Evolutionary conservation across 2,797 vertebrate genomes (phyloP), one percentile per base, ranked within the genome.

Genomic region (Hyperoplus immaculatus): DNA sequence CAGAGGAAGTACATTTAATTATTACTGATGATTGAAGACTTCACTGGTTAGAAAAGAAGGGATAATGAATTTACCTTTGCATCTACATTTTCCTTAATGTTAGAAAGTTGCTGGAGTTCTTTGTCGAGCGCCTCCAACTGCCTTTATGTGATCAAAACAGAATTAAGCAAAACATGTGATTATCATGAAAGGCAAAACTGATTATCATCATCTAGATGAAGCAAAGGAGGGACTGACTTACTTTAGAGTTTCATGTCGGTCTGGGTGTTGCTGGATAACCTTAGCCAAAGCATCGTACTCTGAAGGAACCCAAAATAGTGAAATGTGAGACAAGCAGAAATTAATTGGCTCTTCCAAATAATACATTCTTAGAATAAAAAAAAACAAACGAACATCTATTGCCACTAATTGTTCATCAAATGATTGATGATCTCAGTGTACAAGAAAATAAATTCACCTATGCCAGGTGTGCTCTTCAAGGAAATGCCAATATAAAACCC

Each of bases 261-360:
- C 97, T 77, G 98, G 98, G 82, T 99, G 98, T 80, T 98, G 97
- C 83, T 99, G 97, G 84, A 99, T 99, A 62, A 99, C 97, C 94
- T 98, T 99, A 67, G 98, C 98, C 89, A 99, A 94, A 57, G 97
- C 97, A 83, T 99, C 98, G 69, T 99, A 99, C 87, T 99, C 98
- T 99, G 91, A 78, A 42, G 41, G 39, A 49, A 54, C 74, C 9
- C 11, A 61, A 18, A 15, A 29, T 1, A 57, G 1, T 38, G 4
- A 45, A 72, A 18, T 65, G n/a, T 61, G 39, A 39, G 12, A 15
- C 0, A 8, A 53, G 43, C 12, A 50, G 5, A 62, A 55, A 53
- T 11, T 45, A 61, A 50, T 3, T 4, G 15, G 21, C 29, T 55
- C 18, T 49, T 42, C 29, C 8, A 53, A 29, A 21, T 21, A 21